phyloP scores from a whole-genome alignment of 2,113 vertebrate genomes.

The Lichenostomus cassidix region DNA sequence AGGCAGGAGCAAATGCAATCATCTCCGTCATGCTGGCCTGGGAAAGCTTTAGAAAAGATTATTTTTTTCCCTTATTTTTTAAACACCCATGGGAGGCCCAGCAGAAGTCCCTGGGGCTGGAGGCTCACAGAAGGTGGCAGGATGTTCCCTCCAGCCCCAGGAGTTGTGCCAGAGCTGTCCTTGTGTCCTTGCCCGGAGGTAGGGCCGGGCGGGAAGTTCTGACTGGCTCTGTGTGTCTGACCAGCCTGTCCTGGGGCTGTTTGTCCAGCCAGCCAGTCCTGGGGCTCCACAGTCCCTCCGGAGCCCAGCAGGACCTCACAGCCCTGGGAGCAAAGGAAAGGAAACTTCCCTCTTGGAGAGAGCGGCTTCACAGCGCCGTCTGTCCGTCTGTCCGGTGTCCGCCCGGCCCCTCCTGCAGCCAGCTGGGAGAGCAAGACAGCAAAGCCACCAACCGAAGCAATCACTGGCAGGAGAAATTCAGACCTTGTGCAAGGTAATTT shows the following conservation, averaged over 20 bases:
- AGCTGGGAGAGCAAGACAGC: neutral
- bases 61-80: neutral
- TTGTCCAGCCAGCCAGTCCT: neutral
- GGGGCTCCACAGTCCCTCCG: neutral
- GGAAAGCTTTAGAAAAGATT: neutral
- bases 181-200: neutral
- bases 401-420: conserved; percentile 11
- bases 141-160: neutral
- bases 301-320: neutral
- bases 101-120: neutral
- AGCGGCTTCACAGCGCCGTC: neutral
- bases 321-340: neutral
- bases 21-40: neutral
- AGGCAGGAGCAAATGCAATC: neutral
- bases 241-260: neutral
- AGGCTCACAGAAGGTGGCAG: neutral
- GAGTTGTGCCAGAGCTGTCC: neutral
- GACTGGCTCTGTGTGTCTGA: neutral
- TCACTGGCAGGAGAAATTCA: neutral
- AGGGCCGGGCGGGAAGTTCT: neutral
- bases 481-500: neutral
- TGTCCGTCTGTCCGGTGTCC: neutral
- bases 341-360: neutral
- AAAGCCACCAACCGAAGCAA: neutral
- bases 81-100: neutral